Evolutionary conservation across 1,140 invertebrate genomes (phyloP).

Genomic region (Monochamus saltuarius): DNA sequence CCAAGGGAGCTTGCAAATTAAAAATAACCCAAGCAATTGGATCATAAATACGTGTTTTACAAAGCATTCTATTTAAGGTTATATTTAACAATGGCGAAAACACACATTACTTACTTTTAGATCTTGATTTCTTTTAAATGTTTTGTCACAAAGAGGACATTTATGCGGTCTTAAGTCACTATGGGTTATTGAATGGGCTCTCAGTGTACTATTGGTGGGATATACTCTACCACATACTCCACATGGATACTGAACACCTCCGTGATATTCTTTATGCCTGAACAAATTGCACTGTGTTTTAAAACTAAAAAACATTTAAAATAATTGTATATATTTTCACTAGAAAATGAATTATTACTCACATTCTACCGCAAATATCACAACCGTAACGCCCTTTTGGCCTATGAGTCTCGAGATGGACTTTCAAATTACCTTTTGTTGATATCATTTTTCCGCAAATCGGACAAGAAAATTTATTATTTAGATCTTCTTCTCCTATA

Average conservation of each 20-base stretch:
- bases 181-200: constrained; percentile 72
- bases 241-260: constrained; percentile 65
- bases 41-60: no score
- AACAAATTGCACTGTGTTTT: constrained; percentile 67
- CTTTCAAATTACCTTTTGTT: constrained; percentile 64
- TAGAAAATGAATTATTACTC: constrained; percentile 50
- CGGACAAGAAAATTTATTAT: constrained; percentile 52
- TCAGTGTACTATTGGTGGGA: constrained; percentile 67
- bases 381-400: constrained; percentile 65
- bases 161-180: constrained; percentile 68
- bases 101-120: constrained; percentile 58
- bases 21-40: no score
- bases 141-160: constrained; percentile 71
- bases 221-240: constrained; percentile 69
- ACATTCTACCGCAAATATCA: constrained; percentile 70
- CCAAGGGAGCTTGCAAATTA: no score
- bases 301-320: constrained; percentile 60
- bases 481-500: neutral
- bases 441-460: constrained; percentile 65
- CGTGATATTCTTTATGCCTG: constrained; percentile 67
- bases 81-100: constrained; percentile 8
- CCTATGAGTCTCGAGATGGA: constrained; percentile 66
- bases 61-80: neutral
- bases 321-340: neutral
- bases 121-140: constrained; percentile 74